Conservation (phyloP, 2,888 invertebrate species). For the Drosophila lacicola region DNA sequence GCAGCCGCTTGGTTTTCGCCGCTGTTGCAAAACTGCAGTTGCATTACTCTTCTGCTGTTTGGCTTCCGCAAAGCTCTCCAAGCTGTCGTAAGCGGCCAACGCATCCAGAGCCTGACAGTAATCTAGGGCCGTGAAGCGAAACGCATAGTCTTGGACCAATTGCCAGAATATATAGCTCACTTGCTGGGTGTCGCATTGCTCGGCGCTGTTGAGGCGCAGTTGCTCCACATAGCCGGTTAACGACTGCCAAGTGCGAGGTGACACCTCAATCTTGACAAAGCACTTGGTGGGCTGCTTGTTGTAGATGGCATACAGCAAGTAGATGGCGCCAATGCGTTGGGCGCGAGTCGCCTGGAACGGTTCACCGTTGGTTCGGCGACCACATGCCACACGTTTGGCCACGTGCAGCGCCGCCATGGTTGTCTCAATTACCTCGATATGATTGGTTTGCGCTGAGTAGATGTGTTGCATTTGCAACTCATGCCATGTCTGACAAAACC, state of each 20-base stretch:
- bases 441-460: conserved; percentile 71
- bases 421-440: conserved; percentile 75
- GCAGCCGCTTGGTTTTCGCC: conserved; percentile 13
- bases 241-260: conserved; percentile 64
- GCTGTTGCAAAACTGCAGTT: conserved; percentile 36
- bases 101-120: conserved; percentile 74
- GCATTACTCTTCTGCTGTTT: conserved; percentile 19
- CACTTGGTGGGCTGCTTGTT: conserved; percentile 82
- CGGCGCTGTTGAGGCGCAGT: conserved; percentile 17
- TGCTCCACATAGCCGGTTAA: conserved; percentile 59
- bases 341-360: conserved; percentile 32
- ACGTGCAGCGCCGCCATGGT: conserved; percentile 72
- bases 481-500: conserved; percentile 77
- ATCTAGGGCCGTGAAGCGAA: conserved; percentile 73
- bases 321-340: conserved; percentile 76
- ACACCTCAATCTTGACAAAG: conserved; percentile 77
- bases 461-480: conserved; percentile 73
- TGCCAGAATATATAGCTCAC: conserved; percentile 70
- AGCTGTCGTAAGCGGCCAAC: conserved; percentile 73
- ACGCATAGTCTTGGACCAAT: conserved; percentile 66
- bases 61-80: conserved; percentile 39
- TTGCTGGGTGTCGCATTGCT: conserved; percentile 55
- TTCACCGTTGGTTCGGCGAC: conserved; percentile 44
- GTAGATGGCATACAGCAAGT: conserved; percentile 77
- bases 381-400: conserved; percentile 69